phyloP scores from a whole-genome alignment of 1,140 invertebrate species.

The Homalodisca vitripennis region DNA sequence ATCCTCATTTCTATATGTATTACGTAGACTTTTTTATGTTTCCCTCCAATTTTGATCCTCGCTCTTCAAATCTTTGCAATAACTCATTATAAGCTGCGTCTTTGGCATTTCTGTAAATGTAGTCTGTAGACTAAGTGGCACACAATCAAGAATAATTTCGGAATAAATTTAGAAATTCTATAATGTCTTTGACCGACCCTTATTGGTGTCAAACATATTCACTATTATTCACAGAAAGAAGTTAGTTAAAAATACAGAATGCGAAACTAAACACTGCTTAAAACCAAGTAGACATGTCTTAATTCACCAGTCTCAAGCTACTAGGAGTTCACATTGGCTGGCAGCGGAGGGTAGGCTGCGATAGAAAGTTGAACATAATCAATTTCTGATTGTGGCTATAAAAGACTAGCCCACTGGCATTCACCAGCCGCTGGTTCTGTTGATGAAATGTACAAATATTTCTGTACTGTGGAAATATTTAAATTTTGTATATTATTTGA shows the following conservation, averaged over 20 bases:
- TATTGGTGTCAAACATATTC: neutral
- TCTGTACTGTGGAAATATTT: no score
- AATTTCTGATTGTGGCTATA: neutral
- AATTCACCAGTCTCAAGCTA: neutral
- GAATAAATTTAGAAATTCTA: neutral
- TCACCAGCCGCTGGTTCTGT: neutral
- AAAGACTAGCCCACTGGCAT: neutral
- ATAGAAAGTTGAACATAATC: neutral
- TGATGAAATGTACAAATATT: no score
- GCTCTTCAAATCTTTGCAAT: neutral
- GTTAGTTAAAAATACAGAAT: neutral
- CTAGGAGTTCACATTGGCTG: neutral
- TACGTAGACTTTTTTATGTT: no score
- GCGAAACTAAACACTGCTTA: no score
- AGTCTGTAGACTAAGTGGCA: neutral
- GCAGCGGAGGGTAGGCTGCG: neutral
- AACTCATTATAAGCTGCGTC: neutral
- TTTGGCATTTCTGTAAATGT: neutral
- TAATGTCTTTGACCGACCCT: neutral
- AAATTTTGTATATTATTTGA: no score
- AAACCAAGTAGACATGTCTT: neutral
- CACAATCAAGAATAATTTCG: neutral
- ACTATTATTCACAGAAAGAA: neutral
- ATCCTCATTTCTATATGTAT: no score
- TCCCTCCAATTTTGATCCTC: no score